Conservation (phyloP, 2,888 invertebrate genomes). For the Abscondita cerata region DNA sequence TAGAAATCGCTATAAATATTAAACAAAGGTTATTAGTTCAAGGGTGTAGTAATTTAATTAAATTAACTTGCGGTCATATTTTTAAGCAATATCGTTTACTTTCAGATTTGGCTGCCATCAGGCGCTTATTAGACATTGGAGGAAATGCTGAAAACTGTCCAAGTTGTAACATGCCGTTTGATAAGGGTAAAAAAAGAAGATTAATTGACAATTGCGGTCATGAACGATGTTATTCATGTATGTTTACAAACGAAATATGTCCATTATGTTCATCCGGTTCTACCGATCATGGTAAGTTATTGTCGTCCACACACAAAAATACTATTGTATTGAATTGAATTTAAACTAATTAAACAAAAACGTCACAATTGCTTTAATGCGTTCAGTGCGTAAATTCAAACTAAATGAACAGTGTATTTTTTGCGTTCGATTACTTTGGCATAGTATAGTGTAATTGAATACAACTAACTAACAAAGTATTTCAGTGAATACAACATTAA, state of each 20-base stretch:
- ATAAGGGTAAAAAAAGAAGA: conserved; percentile 94
- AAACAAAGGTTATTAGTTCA: conserved; percentile 42
- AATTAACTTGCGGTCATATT: conserved; percentile 22
- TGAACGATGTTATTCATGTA: conserved; percentile 93
- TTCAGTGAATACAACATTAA: background rate
- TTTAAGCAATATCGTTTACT: conserved; percentile 44
- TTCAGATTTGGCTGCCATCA: conserved; percentile 84
- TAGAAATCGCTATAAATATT: conserved; percentile 37
- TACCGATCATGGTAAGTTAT: conserved; percentile 36
- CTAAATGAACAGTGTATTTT: too few species aligned
- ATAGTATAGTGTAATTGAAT: too few species aligned
- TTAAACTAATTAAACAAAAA: too few species aligned
- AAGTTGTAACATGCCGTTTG: conserved; percentile 92
- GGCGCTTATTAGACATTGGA: conserved; percentile 80
- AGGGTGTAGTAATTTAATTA: conserved; percentile 31
- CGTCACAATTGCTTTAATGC: too few species aligned
- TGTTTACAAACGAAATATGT: conserved; percentile 91
- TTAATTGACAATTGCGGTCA: conserved; percentile 96
- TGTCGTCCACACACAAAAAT: too few species aligned
- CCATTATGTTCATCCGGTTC: conserved; percentile 72
- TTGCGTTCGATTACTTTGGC: too few species aligned
- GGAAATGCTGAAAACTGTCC: conserved; percentile 72
- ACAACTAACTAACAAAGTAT: too few species aligned
- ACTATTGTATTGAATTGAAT: too few species aligned
- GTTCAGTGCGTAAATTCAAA: too few species aligned